Evolutionary conservation across 2,797 vertebrate genomes (phyloP).

Genomic region (Enteromius fasciolatus): DNA sequence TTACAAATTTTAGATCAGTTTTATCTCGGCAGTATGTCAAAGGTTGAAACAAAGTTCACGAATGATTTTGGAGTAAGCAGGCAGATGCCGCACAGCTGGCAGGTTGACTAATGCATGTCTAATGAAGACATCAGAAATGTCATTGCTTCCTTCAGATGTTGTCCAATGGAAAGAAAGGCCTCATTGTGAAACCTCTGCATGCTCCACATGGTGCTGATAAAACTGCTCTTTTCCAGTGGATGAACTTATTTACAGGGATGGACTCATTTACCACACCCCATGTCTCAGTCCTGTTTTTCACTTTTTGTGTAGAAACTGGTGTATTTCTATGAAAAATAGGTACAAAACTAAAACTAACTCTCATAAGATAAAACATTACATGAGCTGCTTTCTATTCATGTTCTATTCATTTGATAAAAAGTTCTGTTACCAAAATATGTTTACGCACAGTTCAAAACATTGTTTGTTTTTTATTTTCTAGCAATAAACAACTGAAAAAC

Average conservation of each 20-base stretch:
- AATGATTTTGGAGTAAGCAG: conserved; percentile 46
- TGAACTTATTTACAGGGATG: conserved; percentile 23
- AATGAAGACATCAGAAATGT: conserved; percentile 51
- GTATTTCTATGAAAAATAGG: not conserved
- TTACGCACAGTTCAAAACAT: no score
- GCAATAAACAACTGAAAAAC: no score
- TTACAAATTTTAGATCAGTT: conserved; percentile 1
- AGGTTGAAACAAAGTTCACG: conserved; percentile 42
- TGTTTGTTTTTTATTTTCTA: no score
- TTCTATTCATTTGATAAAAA: not conserved
- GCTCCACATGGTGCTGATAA: conserved; percentile 38
- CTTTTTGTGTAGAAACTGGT: not conserved
- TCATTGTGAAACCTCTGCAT: conserved; percentile 37
- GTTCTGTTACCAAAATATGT: no score
- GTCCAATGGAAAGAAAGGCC: conserved; percentile 50
- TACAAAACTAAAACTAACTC: not conserved
- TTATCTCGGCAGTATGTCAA: not conserved
- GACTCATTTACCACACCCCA: not conserved
- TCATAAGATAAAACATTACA: not conserved
- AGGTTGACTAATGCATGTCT: conserved; percentile 54
- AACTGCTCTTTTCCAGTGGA: conserved; percentile 25
- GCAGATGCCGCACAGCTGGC: conserved; percentile 49
- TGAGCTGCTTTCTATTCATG: not conserved
- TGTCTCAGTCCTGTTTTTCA: not conserved
- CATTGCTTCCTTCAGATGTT: conserved; percentile 46